Percentiles rank a stretch among this genome's conserved stretches.
phyloP scores from a whole-genome alignment of 1,140 invertebrate genomes.

The Neoseiulus cucumeris region DNA sequence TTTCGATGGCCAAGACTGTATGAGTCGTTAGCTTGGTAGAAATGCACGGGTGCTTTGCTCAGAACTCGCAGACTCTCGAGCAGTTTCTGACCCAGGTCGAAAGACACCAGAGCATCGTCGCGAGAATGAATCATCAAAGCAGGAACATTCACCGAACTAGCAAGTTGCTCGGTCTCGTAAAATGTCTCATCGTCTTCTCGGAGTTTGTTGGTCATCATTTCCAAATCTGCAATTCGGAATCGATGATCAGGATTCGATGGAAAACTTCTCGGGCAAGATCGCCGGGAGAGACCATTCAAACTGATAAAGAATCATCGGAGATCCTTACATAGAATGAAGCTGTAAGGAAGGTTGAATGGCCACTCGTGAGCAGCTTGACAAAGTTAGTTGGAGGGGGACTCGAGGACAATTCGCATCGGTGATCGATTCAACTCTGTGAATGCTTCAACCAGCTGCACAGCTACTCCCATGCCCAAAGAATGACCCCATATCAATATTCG shows the following conservation, averaged over 20 bases:
- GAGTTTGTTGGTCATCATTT: not conserved
- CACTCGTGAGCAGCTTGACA: constrained; percentile 43
- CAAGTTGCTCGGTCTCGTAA: not conserved
- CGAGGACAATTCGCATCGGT: constrained; percentile 47
- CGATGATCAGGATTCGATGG: no score
- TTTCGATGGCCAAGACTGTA: not conserved
- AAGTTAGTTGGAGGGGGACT: constrained; percentile 69
- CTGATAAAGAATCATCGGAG: no score
- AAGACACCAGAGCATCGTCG: not conserved
- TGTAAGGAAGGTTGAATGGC: not conserved
- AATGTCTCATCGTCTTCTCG: not conserved
- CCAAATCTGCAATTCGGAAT: no score
- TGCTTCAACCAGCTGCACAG: constrained; percentile 37
- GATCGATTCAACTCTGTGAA: constrained; percentile 22
- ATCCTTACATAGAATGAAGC: not conserved
- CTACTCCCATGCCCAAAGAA: constrained; percentile 54
- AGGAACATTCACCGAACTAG: not conserved
- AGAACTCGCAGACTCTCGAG: not conserved
- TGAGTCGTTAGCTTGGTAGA: not conserved
- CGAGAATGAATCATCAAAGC: not conserved
- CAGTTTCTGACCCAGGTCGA: not conserved
- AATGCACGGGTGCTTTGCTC: not conserved
- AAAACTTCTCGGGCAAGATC: no score
- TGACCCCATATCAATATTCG: constrained; percentile 68
- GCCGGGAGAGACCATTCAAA: no score